Evolutionary conservation across 2,888 invertebrate species (phyloP).

Genomic region (Acronicta leporina): DNA sequence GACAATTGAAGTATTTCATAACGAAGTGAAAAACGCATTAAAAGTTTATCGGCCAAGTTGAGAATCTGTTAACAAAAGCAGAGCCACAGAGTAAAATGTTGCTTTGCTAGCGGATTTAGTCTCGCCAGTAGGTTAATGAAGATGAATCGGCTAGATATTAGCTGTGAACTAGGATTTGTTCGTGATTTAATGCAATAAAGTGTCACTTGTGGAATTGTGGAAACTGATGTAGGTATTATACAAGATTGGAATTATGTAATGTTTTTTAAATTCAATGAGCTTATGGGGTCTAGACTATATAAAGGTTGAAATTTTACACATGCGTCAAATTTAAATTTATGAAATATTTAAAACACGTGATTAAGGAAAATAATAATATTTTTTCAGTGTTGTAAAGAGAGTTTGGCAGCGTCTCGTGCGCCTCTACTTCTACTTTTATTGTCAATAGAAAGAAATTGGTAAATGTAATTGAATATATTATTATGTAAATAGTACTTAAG

Average conservation of each 20-base stretch:
- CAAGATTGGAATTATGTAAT: background rate
- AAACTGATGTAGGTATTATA: background rate
- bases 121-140: constrained; percentile 44
- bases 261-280: too few relatives aligned
- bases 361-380: too few relatives aligned
- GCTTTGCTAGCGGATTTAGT: constrained; percentile 38
- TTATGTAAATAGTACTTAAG: too few relatives aligned
- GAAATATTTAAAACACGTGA: too few relatives aligned
- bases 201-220: constrained; percentile 37
- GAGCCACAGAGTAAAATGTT: constrained; percentile 58
- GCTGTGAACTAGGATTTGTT: constrained; percentile 41
- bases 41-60: constrained; percentile 73
- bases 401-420: too few relatives aligned
- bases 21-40: constrained; percentile 82
- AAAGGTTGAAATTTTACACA: too few relatives aligned
- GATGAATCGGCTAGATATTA: constrained; percentile 40
- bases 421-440: too few relatives aligned
- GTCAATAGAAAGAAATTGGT: too few relatives aligned
- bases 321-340: too few relatives aligned
- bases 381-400: too few relatives aligned
- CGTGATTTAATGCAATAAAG: constrained; percentile 50
- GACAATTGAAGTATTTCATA: constrained; percentile 78
- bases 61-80: constrained; percentile 65
- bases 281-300: too few relatives aligned
- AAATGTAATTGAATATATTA: too few relatives aligned